phyloP scores from a whole-genome alignment of 2,797 vertebrate genomes.

The Melanotaenia pygmaea region DNA sequence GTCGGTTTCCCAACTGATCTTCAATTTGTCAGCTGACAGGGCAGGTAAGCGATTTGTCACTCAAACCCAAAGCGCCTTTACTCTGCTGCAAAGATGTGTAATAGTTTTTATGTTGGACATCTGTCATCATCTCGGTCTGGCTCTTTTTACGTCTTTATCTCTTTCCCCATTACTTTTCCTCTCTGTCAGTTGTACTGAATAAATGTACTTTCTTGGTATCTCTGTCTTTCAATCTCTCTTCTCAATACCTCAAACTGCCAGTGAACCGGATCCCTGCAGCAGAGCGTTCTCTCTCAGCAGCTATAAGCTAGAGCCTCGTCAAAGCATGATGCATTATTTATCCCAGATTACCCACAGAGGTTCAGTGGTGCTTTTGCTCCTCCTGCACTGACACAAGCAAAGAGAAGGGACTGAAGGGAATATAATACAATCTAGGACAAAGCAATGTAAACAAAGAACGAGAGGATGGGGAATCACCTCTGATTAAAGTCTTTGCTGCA shows the following conservation, averaged over 20 bases:
- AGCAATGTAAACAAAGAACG: constrained; percentile 37
- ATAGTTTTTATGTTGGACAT: constrained; percentile 37
- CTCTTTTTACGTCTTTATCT: constrained; percentile 20
- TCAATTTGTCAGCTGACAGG: constrained; percentile 29
- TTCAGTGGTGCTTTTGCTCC: constrained; percentile 4
- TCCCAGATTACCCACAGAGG: constrained; percentile 37
- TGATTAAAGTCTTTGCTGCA: constrained; percentile 20
- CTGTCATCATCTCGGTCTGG: constrained; percentile 40
- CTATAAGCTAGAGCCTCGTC: constrained; percentile 10
- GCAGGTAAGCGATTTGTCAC: constrained; percentile 43
- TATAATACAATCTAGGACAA: constrained; percentile 37
- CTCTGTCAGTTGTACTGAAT: constrained; percentile 30
- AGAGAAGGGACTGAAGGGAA: constrained; percentile 28
- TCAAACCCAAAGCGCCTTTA: constrained; percentile 29
- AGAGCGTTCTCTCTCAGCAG: constrained; percentile 1
- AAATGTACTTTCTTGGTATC: constrained; percentile 20
- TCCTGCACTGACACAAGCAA: constrained; percentile 23
- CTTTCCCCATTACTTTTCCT: constrained; percentile 16
- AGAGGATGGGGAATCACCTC: constrained; percentile 12
- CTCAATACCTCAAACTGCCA: constrained; percentile 25
- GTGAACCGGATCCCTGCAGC: constrained; percentile 19
- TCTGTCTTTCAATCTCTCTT: constrained; percentile 8
- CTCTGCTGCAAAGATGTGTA: constrained; percentile 28
- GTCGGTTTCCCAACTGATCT: constrained; percentile 22
- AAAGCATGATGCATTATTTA: constrained; percentile 50